Conservation (phyloP, 2,888 invertebrate species). For the Scaeva pyrastri region DNA sequence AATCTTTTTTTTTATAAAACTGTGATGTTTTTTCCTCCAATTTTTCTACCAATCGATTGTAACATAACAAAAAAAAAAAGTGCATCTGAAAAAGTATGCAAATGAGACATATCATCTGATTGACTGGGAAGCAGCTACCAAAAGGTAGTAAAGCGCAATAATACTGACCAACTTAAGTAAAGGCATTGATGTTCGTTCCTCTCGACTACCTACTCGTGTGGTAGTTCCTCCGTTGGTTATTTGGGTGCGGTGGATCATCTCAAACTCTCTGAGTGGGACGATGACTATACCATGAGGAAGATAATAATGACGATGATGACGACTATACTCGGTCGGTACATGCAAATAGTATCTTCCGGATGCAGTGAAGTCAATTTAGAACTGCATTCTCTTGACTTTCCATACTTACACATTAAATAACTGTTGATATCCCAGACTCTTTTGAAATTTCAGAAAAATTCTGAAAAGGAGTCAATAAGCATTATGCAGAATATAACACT, state of each 20-base stretch:
- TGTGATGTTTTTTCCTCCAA: constrained; percentile 5
- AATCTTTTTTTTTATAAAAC: no score
- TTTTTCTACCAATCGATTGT: constrained; percentile 52
- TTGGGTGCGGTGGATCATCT: background rate
- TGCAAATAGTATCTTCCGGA: background rate
- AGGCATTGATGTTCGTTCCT: background rate
- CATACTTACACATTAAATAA: constrained; percentile 64
- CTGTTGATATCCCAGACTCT: constrained; percentile 59
- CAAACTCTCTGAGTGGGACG: constrained; percentile 58
- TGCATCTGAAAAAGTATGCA: constrained; percentile 60
- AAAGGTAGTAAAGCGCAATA: constrained; percentile 4
- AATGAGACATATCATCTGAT: constrained; percentile 69
- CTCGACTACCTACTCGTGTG: no score
- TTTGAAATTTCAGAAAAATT: background rate
- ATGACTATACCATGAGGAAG: constrained; percentile 13
- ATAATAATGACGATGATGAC: constrained; percentile 36
- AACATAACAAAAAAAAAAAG: background rate
- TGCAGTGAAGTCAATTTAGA: constrained; percentile 19
- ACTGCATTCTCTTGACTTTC: constrained; percentile 38
- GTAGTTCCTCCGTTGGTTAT: background rate
- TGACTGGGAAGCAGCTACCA: constrained; percentile 59
- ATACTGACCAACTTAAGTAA: constrained; percentile 52
- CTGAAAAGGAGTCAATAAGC: constrained; percentile 67
- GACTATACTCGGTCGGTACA: background rate
- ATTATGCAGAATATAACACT: constrained; percentile 66